phyloP scores from a whole-genome alignment of 2,113 vertebrate genomes.

The Salvator merianae region DNA sequence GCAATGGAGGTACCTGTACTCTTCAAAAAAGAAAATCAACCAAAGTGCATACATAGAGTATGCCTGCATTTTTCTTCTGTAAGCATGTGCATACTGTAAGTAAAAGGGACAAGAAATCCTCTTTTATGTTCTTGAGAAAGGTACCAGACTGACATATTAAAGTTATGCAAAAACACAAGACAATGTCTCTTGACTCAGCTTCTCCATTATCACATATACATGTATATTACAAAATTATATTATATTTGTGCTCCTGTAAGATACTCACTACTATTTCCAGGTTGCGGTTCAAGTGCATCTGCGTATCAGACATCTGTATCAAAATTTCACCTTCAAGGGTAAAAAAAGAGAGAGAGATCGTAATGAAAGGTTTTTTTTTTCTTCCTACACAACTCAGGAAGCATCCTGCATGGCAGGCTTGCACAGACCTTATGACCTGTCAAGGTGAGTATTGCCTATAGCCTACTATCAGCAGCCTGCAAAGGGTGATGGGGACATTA shows the following conservation, averaged over 20 bases:
- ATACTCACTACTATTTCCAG: conserved; percentile 86
- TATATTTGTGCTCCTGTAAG: neutral
- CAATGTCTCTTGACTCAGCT: no score
- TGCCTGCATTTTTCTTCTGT: neutral
- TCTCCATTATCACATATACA: no score
- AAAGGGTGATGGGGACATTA: neutral
- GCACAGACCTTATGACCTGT: neutral
- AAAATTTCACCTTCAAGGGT: conserved; percentile 84
- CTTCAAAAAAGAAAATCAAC: no score
- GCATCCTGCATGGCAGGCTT: neutral
- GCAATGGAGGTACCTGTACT: neutral
- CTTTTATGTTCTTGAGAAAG: neutral
- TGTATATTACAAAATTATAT: no score
- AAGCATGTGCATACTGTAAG: neutral
- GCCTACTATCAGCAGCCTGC: neutral
- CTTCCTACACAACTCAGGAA: neutral
- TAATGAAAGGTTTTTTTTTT: neutral
- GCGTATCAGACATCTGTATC: conserved; percentile 87
- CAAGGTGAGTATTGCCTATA: neutral
- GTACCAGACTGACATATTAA: neutral
- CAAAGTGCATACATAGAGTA: neutral
- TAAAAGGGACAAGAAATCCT: neutral
- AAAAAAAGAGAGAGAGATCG: conserved; percentile 30
- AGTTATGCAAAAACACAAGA: no score
- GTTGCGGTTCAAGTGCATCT: conserved; percentile 83